A percentile compares a stretch with the other conserved stretches of the same genome.
Evolutionary conservation across 92 coral and sea anemone species (phyloP).

Genomic region (Pocillopora grandis): DNA sequence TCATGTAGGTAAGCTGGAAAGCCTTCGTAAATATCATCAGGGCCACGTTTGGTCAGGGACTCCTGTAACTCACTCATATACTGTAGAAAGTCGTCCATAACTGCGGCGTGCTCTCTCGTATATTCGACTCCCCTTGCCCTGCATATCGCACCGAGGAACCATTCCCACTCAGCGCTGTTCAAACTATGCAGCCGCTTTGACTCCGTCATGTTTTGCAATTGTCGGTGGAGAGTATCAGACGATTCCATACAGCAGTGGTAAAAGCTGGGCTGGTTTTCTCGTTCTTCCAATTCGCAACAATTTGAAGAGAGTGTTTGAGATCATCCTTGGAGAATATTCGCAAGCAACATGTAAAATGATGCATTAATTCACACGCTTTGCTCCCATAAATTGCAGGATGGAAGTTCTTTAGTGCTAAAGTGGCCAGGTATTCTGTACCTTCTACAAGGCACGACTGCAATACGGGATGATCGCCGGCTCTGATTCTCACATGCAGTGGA

Average conservation of each 20-base stretch:
- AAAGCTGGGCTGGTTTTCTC: constrained; percentile 2
- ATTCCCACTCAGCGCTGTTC: background rate
- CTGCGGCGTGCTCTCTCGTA: background rate
- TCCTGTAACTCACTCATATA: background rate
- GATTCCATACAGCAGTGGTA: background rate
- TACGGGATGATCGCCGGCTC: constrained; percentile 57
- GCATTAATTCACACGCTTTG: background rate
- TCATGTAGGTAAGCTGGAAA: background rate
- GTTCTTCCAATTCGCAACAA: constrained; percentile 1
- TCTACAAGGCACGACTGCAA: constrained; percentile 47
- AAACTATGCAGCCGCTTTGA: background rate
- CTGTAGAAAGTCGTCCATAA: background rate
- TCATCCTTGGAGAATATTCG: background rate
- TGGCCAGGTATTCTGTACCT: constrained; percentile 55
- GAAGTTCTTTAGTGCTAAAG: constrained; percentile 52
- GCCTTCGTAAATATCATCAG: background rate
- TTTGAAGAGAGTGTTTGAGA: background rate
- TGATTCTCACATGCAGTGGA: constrained; percentile 54
- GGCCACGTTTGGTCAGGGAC: background rate
- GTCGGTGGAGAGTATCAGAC: background rate
- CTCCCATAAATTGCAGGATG: constrained; percentile 63
- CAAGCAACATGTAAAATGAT: background rate
- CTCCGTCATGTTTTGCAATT: background rate
- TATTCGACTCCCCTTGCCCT: background rate
- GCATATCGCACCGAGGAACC: background rate